A percentile compares a stretch with the other conserved stretches of the same genome.
These are phyloP conservation scores for Silurus aristotelis DNA, from an alignment of 2,797 vertebrate species.

Conservation along the genomic window DNA sequence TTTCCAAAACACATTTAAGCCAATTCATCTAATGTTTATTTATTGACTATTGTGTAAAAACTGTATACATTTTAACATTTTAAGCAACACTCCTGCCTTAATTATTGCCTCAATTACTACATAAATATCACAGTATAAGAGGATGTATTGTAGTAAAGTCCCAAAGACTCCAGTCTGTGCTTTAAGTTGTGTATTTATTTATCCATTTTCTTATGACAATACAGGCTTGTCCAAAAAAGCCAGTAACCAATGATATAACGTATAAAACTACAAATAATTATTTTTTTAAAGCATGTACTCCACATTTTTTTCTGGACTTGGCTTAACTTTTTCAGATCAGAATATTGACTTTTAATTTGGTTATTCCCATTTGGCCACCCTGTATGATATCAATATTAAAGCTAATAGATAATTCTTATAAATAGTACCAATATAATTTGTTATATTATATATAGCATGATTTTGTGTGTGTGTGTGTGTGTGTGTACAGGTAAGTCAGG, in stretches of 20 bases:
- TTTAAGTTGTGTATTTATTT: not conserved
- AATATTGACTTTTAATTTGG: not conserved
- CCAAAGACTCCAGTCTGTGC: not conserved
- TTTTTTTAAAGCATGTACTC: too few species aligned
- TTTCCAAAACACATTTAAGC: not conserved
- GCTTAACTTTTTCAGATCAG: not conserved
- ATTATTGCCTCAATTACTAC: too few species aligned
- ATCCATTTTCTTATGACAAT: not conserved
- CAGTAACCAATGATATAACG: too few species aligned
- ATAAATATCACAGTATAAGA: not conserved
- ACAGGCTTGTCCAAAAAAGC: not conserved
- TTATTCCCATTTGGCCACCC: not conserved
- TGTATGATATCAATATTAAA: not conserved
- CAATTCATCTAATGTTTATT: not conserved
- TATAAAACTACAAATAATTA: too few species aligned
- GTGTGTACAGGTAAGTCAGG: slow-evolving; percentile 74
- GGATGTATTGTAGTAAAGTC: not conserved
- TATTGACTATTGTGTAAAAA: not conserved
- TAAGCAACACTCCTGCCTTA: not conserved
- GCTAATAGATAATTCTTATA: not conserved
- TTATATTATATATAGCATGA: not conserved
- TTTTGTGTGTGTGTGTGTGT: not conserved
- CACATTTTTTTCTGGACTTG: not conserved
- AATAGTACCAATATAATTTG: not conserved
- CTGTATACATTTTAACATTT: not conserved